Conservation (phyloP, 2,888 invertebrate genomes). For the Phyllotreta cruciferae region DNA sequence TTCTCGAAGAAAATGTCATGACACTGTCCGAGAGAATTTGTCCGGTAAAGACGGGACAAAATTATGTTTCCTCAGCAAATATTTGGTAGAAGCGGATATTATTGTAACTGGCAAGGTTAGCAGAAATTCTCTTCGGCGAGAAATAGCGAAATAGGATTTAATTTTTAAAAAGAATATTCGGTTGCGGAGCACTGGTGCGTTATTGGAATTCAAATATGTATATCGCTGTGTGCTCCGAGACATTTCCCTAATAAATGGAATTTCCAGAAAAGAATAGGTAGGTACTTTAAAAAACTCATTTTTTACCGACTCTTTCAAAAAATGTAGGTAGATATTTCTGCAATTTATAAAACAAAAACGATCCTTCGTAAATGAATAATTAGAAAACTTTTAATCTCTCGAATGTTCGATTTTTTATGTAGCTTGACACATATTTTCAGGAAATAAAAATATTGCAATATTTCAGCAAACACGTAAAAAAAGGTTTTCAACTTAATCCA, state of each 20-base stretch:
- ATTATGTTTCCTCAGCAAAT: slow-evolving; percentile 50
- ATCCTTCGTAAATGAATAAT: too few species aligned
- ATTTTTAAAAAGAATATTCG: slow-evolving; percentile 16
- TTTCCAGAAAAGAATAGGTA: too few species aligned
- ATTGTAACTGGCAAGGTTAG: slow-evolving; percentile 41
- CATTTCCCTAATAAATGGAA: background rate
- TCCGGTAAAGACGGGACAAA: slow-evolving; percentile 29
- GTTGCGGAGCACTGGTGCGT: slow-evolving; percentile 11
- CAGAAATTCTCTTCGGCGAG: slow-evolving; percentile 34
- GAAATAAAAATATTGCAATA: too few species aligned
- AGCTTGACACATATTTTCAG: too few species aligned
- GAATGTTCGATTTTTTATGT: too few species aligned
- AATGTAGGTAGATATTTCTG: too few species aligned
- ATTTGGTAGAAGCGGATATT: slow-evolving; percentile 47
- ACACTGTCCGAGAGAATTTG: slow-evolving; percentile 9
- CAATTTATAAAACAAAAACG: too few species aligned
- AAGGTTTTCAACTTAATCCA: too few species aligned
- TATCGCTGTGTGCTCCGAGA: slow-evolving; percentile 16
- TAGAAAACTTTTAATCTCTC: too few species aligned
- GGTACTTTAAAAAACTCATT: too few species aligned
- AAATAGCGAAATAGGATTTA: slow-evolving; percentile 23
- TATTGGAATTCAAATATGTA: slow-evolving; percentile 30
- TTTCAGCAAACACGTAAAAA: too few species aligned
- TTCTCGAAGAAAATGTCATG: slow-evolving; percentile 10
- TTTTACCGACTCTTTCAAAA: too few species aligned